Percentiles rank a stretch among this genome's conserved stretches.
These are phyloP conservation scores for Melanogrammus aeglefinus DNA, from an alignment of 2,797 vertebrate species.

Conservation along the genomic window DNA sequence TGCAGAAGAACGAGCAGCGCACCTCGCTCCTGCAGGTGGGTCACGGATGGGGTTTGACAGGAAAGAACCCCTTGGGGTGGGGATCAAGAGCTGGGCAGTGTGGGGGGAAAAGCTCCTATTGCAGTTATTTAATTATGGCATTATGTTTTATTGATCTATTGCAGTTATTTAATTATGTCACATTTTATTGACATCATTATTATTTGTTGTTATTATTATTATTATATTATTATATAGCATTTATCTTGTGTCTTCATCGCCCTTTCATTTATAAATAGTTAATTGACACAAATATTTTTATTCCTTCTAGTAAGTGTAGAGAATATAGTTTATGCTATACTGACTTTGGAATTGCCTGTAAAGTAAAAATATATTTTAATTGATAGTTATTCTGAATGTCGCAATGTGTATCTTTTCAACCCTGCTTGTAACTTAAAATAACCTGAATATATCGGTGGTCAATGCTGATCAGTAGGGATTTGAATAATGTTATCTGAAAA, in stretches of 20 bases:
- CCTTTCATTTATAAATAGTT: not conserved
- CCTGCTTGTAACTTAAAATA: no score
- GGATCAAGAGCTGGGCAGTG: no score
- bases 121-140: no score
- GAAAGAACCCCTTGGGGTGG: no score
- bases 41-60: no score
- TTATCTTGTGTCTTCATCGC: not conserved
- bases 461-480: no score
- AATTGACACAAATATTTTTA: not conserved
- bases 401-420: no score
- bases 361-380: not conserved
- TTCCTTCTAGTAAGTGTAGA: not conserved
- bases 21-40: constrained; percentile 92
- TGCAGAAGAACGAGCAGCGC: constrained; percentile 95
- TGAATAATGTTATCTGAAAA: no score
- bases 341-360: not conserved
- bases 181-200: not conserved
- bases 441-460: no score
- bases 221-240: not conserved
- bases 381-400: not conserved
- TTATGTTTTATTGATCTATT: no score
- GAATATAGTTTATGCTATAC: not conserved
- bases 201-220: not conserved
- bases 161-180: no score
- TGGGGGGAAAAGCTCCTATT: no score